Conservation (phyloP, 2,888 invertebrate species). For the Agrochola macilenta region DNA sequence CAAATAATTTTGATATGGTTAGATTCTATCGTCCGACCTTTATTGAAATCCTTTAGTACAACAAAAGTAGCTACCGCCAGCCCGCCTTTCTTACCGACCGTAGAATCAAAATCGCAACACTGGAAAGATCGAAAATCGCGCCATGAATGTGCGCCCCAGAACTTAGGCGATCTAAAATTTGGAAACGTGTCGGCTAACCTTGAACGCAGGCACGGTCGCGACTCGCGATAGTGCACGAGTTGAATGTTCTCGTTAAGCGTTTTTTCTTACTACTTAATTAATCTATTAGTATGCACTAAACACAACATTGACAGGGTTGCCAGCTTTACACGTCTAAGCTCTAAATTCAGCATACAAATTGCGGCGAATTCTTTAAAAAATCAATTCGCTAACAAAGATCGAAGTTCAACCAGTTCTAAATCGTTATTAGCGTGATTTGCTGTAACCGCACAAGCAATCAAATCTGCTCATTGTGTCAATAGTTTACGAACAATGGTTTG, state of each 20-base stretch:
- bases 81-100: too few species aligned
- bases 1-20: not conserved
- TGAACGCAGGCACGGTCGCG: constrained; percentile 62
- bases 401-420: constrained; percentile 37
- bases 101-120: not conserved
- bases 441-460: constrained; percentile 5
- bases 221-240: constrained; percentile 66
- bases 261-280: constrained; percentile 71
- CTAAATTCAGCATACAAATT: constrained; percentile 40
- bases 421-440: constrained; percentile 7
- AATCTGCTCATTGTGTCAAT: constrained; percentile 8
- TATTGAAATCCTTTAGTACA: not conserved
- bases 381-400: constrained; percentile 14
- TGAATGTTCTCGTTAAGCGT: constrained; percentile 66
- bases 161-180: constrained; percentile 51
- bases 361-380: constrained; percentile 10
- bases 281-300: constrained; percentile 74
- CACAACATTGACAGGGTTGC: constrained; percentile 60
- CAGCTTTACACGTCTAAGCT: constrained; percentile 33
- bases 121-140: constrained; percentile 13
- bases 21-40: not conserved
- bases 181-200: constrained; percentile 61
- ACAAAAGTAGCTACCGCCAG: not conserved
- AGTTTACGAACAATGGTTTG: constrained; percentile 10
- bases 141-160: constrained; percentile 31